Conservation (phyloP, 2,113 vertebrate species). For the Esox niger region DNA sequence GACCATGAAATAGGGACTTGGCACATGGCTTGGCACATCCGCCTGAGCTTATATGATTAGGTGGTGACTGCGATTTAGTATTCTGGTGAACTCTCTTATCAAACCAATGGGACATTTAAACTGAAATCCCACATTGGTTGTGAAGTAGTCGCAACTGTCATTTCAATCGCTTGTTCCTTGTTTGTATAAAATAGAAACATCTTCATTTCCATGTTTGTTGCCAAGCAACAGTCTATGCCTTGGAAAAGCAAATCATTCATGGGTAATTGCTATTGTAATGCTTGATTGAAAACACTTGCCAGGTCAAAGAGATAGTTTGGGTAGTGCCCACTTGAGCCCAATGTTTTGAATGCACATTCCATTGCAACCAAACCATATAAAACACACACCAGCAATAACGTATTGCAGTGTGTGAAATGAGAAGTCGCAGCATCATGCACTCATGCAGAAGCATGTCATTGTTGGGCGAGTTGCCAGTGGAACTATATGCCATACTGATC, state of each 20-base stretch:
- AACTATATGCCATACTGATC: conserved; percentile 25
- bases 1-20: neutral
- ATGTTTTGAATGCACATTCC: neutral
- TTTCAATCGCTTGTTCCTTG: conserved; percentile 41
- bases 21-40: neutral
- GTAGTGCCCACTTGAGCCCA: neutral
- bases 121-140: conserved; percentile 16
- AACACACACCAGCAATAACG: conserved; percentile 2
- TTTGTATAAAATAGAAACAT: conserved; percentile 41
- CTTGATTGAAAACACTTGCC: conserved; percentile 55
- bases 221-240: conserved; percentile 53
- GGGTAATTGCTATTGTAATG: conserved; percentile 64
- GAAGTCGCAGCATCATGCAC: conserved; percentile 25
- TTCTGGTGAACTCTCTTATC: too few relatives aligned
- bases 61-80: conserved; percentile 23
- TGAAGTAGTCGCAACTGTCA: conserved; percentile 12
- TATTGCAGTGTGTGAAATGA: conserved; percentile 23
- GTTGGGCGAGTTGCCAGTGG: conserved; percentile 37
- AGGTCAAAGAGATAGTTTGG: conserved; percentile 32
- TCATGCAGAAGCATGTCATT: conserved; percentile 42
- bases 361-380: neutral
- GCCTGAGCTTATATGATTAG: conserved; percentile 4
- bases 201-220: conserved; percentile 62
- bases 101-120: too few relatives aligned
- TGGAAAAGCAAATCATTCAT: conserved; percentile 60